These are phyloP conservation scores for Sisyra terminalis DNA, from an alignment of 2,888 invertebrate genomes.

Conservation along the genomic window DNA sequence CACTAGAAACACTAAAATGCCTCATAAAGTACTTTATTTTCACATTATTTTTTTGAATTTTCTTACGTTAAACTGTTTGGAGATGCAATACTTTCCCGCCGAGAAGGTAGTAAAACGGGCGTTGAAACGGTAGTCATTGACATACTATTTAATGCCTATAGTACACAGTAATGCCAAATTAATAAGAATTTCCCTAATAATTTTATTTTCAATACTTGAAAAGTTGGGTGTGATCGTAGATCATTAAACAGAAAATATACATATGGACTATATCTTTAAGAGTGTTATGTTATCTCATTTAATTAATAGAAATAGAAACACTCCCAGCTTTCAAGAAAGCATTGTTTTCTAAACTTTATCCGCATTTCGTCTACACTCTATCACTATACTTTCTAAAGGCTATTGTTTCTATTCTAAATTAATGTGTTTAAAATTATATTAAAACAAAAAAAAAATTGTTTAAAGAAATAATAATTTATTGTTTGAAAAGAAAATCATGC, in stretches of 20 bases:
- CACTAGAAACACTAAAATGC: conserved; percentile 23
- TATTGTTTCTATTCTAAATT: no score
- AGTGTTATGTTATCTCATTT: no score
- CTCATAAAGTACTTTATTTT: conserved; percentile 3
- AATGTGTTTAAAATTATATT: no score
- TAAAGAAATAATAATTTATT: background rate
- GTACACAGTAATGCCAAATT: background rate
- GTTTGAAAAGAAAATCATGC: conserved; percentile 27
- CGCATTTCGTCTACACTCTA: no score
- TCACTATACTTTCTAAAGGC: no score
- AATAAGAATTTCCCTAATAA: background rate
- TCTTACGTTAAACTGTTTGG: conserved; percentile 28
- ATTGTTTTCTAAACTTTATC: no score
- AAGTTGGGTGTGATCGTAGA: no score
- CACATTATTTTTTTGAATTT: background rate
- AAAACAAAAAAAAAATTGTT: no score
- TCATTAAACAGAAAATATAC: no score
- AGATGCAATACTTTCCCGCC: conserved; percentile 44
- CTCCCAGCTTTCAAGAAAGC: no score
- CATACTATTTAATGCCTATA: conserved; percentile 59
- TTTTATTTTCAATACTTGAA: background rate
- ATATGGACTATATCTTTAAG: no score
- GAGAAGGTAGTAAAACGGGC: conserved; percentile 45
- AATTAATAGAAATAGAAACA: no score
- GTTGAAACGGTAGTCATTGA: conserved; percentile 42